Conservation (phyloP, 2,888 invertebrate species). For the Melangyna quadrimaculata region DNA sequence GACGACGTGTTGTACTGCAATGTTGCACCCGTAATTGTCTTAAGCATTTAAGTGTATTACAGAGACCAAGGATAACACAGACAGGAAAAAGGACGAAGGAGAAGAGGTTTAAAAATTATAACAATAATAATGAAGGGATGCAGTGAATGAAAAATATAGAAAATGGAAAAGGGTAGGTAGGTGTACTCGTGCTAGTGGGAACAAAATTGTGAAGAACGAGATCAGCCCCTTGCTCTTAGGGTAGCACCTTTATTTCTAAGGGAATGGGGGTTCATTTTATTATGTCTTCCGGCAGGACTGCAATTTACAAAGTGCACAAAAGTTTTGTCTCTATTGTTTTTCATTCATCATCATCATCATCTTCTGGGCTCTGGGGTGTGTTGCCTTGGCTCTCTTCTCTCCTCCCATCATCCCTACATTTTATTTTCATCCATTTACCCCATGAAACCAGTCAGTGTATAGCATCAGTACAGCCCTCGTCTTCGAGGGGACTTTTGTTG, state of each 20-base stretch:
- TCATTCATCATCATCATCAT: slow-evolving; percentile 61
- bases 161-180: neutral
- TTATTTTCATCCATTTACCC: slow-evolving; percentile 37
- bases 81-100: slow-evolving; percentile 17
- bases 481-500: slow-evolving; percentile 67
- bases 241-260: slow-evolving; percentile 28
- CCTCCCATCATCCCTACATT: slow-evolving; percentile 30
- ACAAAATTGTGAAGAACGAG: neutral
- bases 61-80: slow-evolving; percentile 60
- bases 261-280: slow-evolving; percentile 53
- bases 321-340: slow-evolving; percentile 68
- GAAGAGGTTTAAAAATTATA: slow-evolving; percentile 50
- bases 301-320: slow-evolving; percentile 72
- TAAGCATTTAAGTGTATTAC: slow-evolving; percentile 71
- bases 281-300: slow-evolving; percentile 72
- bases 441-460: too few relatives aligned
- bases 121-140: slow-evolving; percentile 60
- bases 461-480: slow-evolving; percentile 33
- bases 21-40: slow-evolving; percentile 69
- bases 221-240: slow-evolving; percentile 3
- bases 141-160: slow-evolving; percentile 28
- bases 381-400: neutral
- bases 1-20: slow-evolving; percentile 68
- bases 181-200: neutral
- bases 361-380: slow-evolving; percentile 10